Evolutionary conservation across 2,888 invertebrate species (phyloP).

Genomic region (Argyresthia albistria): DNA sequence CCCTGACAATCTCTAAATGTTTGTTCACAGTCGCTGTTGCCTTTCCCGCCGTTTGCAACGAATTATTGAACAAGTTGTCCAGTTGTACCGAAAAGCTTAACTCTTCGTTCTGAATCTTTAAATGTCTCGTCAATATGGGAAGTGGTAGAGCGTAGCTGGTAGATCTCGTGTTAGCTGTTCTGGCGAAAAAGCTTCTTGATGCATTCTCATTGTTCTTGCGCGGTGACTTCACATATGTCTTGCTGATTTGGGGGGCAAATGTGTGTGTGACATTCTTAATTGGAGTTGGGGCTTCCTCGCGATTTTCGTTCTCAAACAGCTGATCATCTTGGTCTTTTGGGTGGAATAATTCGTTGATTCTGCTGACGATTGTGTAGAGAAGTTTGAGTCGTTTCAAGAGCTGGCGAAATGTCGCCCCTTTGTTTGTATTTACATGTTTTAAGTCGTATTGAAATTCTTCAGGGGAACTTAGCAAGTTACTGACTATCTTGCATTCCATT

Average conservation of each 20-base stretch:
- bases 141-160: conserved; percentile 39
- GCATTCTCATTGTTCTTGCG: conserved; percentile 23
- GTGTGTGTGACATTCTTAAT: conserved; percentile 38
- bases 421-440: conserved; percentile 22
- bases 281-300: conserved; percentile 19
- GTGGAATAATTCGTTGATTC: conserved; percentile 38
- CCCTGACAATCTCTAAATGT: conserved; percentile 19
- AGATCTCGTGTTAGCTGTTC: conserved; percentile 34
- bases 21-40: conserved; percentile 15
- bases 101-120: conserved; percentile 36
- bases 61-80: conserved; percentile 38
- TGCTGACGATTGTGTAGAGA: conserved; percentile 43
- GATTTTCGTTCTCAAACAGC: conserved; percentile 28
- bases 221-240: conserved; percentile 36
- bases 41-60: conserved; percentile 16
- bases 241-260: conserved; percentile 23
- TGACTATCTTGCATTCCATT: conserved; percentile 55
- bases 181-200: conserved; percentile 45
- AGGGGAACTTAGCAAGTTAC: conserved; percentile 32
- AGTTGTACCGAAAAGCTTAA: conserved; percentile 51
- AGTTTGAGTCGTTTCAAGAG: conserved; percentile 49
- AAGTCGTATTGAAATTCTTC: conserved; percentile 31
- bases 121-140: conserved; percentile 36
- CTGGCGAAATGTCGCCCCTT: conserved; percentile 31
- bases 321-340: conserved; percentile 49